Conservation (phyloP, 2,113 vertebrate genomes). For the Scomber colias region DNA sequence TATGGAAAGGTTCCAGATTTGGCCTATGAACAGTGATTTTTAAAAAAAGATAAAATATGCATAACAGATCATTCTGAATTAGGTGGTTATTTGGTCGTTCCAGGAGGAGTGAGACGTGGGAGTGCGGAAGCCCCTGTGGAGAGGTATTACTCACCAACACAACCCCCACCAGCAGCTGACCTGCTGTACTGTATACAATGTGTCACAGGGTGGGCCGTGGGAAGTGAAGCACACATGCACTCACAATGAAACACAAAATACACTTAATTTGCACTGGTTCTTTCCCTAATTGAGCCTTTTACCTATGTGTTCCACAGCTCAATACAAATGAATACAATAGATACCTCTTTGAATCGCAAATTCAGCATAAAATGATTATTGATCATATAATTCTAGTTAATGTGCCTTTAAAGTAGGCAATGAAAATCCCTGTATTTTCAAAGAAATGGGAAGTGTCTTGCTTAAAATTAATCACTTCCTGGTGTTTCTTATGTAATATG, state of each 20-base stretch:
- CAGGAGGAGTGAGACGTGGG: constrained; percentile 64
- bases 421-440: constrained; percentile 17
- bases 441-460: not conserved
- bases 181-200: constrained; percentile 62
- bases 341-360: not conserved
- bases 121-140: constrained; percentile 59
- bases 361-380: not conserved
- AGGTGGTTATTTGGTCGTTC: constrained; percentile 25
- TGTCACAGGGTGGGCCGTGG: constrained; percentile 66
- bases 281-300: not conserved
- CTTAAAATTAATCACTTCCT: constrained; percentile 16
- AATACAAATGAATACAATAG: not conserved
- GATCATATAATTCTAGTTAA: constrained; percentile 12
- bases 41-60: constrained; percentile 6
- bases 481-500: constrained; percentile 4
- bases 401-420: not conserved
- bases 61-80: constrained; percentile 31
- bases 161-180: constrained; percentile 59
- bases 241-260: constrained; percentile 40
- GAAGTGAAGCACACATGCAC: constrained; percentile 64
- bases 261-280: constrained; percentile 29
- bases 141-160: constrained; percentile 75
- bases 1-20: not conserved
- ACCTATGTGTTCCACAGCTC: constrained; percentile 24
- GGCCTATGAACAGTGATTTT: not conserved